Evolutionary conservation across 1,140 invertebrate species (phyloP).

Genomic region (Heterodera carotae): DNA sequence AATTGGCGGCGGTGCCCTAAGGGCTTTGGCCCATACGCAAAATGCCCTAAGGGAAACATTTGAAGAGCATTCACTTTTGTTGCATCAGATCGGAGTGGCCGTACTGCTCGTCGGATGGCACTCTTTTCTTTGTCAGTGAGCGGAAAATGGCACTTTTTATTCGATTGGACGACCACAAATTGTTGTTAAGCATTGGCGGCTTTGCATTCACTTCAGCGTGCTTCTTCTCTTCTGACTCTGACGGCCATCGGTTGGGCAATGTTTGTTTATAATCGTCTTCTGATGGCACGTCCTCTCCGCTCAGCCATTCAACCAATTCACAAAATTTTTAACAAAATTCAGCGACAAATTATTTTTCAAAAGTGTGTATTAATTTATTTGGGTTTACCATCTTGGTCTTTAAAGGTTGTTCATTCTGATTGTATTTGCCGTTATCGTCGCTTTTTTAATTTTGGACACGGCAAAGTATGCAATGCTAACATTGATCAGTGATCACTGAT

Average conservation of each 20-base stretch:
- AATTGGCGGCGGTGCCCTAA: not conserved
- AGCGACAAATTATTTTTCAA: constrained; percentile 5
- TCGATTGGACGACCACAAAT: not conserved
- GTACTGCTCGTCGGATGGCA: constrained; percentile 16
- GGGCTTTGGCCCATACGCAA: not conserved
- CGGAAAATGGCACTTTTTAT: not conserved
- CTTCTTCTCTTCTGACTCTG: constrained; percentile 71
- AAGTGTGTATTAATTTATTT: constrained; percentile 19
- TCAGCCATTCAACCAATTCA: not conserved
- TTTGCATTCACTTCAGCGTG: constrained; percentile 24
- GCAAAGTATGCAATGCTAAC: constrained; percentile 63
- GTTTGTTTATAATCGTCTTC: constrained; percentile 72
- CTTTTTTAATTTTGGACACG: constrained; percentile 71
- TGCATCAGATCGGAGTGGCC: constrained; percentile 8
- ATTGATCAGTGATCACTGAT: not conserved
- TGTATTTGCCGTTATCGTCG: constrained; percentile 70
- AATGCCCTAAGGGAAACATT: constrained; percentile 5
- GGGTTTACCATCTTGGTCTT: constrained; percentile 8
- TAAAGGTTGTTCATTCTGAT: constrained; percentile 44
- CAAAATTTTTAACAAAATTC: constrained; percentile 13
- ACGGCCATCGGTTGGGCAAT: constrained; percentile 72
- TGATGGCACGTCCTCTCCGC: not conserved
- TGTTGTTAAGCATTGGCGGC: not conserved
- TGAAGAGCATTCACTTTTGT: constrained; percentile 1
- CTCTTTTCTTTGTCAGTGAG: not conserved